phyloP scores from a whole-genome alignment of 2,113 vertebrate species.

The Petaurus breviceps region DNA sequence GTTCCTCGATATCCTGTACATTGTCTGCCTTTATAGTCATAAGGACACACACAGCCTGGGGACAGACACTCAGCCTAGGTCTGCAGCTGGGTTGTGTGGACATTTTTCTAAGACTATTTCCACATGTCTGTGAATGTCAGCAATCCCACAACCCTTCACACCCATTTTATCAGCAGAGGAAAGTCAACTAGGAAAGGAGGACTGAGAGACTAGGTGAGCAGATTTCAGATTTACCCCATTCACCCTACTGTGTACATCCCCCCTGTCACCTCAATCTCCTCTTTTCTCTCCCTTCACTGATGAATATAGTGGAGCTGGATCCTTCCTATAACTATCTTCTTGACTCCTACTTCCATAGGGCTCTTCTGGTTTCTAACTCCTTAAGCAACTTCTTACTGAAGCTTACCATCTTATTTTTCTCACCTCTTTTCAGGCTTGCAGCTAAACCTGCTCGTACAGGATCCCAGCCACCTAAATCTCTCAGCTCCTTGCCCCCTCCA shows the following conservation, averaged over 20 bases:
- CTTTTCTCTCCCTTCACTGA: slow-evolving; percentile 77
- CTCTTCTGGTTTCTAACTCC: slow-evolving; percentile 84
- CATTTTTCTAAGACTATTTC: slow-evolving; percentile 84
- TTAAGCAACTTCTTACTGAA: slow-evolving; percentile 89
- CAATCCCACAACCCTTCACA: too few relatives aligned
- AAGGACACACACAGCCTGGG: slow-evolving; percentile 83
- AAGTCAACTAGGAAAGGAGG: accelerated
- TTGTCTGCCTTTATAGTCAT: slow-evolving; percentile 87
- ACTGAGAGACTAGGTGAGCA: too few relatives aligned
- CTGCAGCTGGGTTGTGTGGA: slow-evolving; percentile 83
- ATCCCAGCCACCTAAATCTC: not conserved
- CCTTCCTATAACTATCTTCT: slow-evolving; percentile 86
- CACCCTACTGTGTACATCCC: not conserved
- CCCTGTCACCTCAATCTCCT: not conserved
- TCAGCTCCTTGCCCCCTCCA: not conserved
- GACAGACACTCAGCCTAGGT: slow-evolving; percentile 81
- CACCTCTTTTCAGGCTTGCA: slow-evolving; percentile 83
- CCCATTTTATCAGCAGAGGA: too few relatives aligned
- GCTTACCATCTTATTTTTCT: slow-evolving; percentile 80
- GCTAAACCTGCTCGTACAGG: slow-evolving; percentile 84
- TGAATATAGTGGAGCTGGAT: slow-evolving; percentile 84
- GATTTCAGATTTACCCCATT: not conserved
- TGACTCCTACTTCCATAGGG: slow-evolving; percentile 87
- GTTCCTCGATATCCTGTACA: slow-evolving; percentile 81
- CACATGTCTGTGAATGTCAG: slow-evolving; percentile 84